Evolutionary conservation across 2,888 invertebrate species (phyloP), one percentile per base, ranked within the genome.

Genomic region (Odontomyia ornata): DNA sequence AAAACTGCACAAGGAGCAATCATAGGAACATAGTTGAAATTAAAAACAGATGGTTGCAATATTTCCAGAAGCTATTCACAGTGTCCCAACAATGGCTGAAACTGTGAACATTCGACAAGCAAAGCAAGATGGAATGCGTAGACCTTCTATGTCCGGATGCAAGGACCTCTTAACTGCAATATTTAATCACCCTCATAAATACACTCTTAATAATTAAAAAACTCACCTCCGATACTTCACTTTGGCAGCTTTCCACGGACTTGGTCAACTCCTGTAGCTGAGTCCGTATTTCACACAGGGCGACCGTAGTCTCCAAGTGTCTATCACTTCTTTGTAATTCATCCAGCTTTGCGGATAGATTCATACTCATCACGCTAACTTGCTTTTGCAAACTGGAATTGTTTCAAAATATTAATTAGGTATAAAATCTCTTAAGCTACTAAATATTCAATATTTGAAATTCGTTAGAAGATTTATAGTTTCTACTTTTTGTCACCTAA

Each of bases 351-450:
- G 95, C 93, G 89, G 93, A 92, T 89, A 96, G 92, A 91, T 95
- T 96, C 94, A 95, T 95, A 90, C 95, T 96, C 96, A 96, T 96
- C 90, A 96, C 95, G 92, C 95, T 93, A 92, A 96, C 95, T 93
- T 96, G 96, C 91, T 95, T 94, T 92, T 96, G 96, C 91, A 96
- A 94, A 93, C 96, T 96, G 89, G 83, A 79, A 76, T 76, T 23
- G 36, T 13, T 52, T 65, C 56, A 28, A 76, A 47, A 25, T 46
- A 9, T 47, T 9, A 1, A 21, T 69, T 69, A 46, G 65, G 36
- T 9, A 52, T 52, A 15, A 18, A 9, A 52, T n/a, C n/a, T 5
- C 9, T 36, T 36, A 36, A 3, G 9, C 52, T 18, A 15, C 18
- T 18, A 9, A 4, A 52, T 18, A 15, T 15, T 52, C 9, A 9